A percentile compares a stretch with the other conserved stretches of the same genome.
Evolutionary conservation across 2,888 invertebrate species (phyloP).

Genomic region (Drosophila multiciliata): DNA sequence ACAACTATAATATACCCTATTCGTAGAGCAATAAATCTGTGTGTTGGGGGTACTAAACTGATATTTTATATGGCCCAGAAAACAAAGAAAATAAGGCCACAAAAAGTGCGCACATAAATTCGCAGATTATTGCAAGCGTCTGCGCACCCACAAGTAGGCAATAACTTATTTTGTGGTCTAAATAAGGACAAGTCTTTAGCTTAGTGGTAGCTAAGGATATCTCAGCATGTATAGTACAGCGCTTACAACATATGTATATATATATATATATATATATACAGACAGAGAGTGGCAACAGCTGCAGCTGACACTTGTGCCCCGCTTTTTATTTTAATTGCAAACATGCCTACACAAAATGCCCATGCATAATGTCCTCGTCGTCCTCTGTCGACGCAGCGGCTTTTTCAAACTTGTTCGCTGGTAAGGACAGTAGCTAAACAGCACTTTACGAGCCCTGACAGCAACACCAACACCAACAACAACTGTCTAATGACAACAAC

Average conservation of each 20-base stretch:
- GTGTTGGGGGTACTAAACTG: not conserved
- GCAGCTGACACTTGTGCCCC: constrained; percentile 58
- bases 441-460: constrained; percentile 62
- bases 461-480: constrained; percentile 23
- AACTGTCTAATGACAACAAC: constrained; percentile 55
- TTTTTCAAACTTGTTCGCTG: constrained; percentile 47
- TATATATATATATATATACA: not conserved
- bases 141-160: constrained; percentile 69
- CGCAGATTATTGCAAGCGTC: constrained; percentile 55
- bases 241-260: constrained; percentile 4
- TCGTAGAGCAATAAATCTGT: not conserved
- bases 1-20: constrained; percentile 22
- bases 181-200: constrained; percentile 20
- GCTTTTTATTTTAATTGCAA: constrained; percentile 76
- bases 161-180: constrained; percentile 70
- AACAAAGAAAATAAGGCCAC: constrained; percentile 13
- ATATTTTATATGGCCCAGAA: constrained; percentile 1
- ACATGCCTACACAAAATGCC: constrained; percentile 61
- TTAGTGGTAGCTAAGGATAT: constrained; percentile 18
- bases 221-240: not conserved
- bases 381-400: constrained; percentile 19
- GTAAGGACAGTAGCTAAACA: constrained; percentile 49
- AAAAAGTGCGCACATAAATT: constrained; percentile 65
- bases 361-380: constrained; percentile 57
- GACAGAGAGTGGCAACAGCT: constrained; percentile 19